Evolutionary conservation across 2,888 invertebrate genomes (phyloP).

Genomic region (Catocala sponsa): DNA sequence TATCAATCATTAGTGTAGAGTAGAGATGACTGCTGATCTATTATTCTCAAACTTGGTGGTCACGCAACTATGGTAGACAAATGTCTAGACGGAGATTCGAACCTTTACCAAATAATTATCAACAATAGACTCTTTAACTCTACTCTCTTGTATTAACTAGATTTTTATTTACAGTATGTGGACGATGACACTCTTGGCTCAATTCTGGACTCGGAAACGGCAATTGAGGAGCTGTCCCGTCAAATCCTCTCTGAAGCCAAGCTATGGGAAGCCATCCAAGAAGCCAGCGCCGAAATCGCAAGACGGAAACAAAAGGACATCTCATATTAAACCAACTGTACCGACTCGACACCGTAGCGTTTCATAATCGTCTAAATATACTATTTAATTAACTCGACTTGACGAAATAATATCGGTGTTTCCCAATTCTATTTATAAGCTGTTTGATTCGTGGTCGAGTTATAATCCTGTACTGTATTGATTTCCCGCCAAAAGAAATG

Average conservation of each 20-base stretch:
- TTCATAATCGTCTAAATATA: conserved; percentile 38
- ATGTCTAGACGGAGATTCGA: too few relatives aligned
- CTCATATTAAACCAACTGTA: conserved; percentile 54
- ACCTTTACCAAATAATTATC: too few relatives aligned
- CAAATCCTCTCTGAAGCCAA: conserved; percentile 94
- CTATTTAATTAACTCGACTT: conserved; percentile 20
- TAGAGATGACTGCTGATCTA: too few relatives aligned
- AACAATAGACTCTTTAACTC: too few relatives aligned
- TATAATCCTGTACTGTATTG: conserved; percentile 9
- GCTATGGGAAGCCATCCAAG: conserved; percentile 93
- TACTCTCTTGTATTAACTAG: too few relatives aligned
- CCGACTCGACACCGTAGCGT: conserved; percentile 47
- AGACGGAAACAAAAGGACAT: conserved; percentile 88
- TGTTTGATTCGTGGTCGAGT: conserved; percentile 5
- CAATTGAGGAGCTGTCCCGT: conserved; percentile 92
- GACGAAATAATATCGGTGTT: conserved; percentile 9
- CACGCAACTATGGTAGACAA: too few relatives aligned
- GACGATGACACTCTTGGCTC: conserved; percentile 90
- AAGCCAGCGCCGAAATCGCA: conserved; percentile 91
- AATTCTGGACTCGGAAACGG: conserved; percentile 91
- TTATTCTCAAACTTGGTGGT: too few relatives aligned
- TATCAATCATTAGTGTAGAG: too few relatives aligned
- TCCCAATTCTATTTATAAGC: background rate
- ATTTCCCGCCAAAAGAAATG: conserved; percentile 7
- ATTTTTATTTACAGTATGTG: conserved; percentile 58